phyloP scores from a whole-genome alignment of 2,888 invertebrate genomes.

The Vesta saturnalis region DNA sequence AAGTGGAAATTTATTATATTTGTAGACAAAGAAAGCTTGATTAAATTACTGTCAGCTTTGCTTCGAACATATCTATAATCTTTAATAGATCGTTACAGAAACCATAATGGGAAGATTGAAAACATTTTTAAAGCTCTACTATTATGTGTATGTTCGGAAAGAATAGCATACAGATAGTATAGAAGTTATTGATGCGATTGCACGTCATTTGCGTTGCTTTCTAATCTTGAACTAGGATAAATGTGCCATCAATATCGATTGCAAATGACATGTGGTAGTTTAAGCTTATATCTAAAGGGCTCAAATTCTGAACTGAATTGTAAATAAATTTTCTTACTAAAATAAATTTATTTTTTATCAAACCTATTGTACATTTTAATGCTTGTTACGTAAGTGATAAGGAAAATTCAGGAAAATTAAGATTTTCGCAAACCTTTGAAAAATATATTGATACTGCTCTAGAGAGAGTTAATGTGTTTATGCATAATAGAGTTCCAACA shows the following conservation, averaged over 20 bases:
- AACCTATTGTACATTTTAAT: no score
- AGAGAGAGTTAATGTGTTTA: no score
- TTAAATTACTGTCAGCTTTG: not conserved
- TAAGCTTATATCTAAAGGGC: no score
- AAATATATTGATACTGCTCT: no score
- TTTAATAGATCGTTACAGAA: not conserved
- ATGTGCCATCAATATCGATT: constrained; percentile 29
- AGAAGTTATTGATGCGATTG: constrained; percentile 22
- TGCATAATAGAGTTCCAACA: no score
- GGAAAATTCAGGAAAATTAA: no score
- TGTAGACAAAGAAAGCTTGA: not conserved
- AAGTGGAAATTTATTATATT: not conserved
- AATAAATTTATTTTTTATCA: no score
- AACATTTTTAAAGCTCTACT: not conserved
- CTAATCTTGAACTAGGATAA: constrained; percentile 23
- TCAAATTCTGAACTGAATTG: no score
- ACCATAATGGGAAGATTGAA: not conserved
- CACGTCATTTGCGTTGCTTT: constrained; percentile 24
- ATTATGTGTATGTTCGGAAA: not conserved
- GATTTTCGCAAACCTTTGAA: no score
- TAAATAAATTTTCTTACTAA: no score
- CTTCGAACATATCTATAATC: not conserved
- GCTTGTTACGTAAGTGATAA: no score
- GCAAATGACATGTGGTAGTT: constrained; percentile 21
- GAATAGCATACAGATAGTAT: not conserved